Percentiles rank a stretch among this genome's conserved stretches.
Evolutionary conservation across 2,797 vertebrate species (phyloP).

Genomic region (Danio aesculapii): DNA sequence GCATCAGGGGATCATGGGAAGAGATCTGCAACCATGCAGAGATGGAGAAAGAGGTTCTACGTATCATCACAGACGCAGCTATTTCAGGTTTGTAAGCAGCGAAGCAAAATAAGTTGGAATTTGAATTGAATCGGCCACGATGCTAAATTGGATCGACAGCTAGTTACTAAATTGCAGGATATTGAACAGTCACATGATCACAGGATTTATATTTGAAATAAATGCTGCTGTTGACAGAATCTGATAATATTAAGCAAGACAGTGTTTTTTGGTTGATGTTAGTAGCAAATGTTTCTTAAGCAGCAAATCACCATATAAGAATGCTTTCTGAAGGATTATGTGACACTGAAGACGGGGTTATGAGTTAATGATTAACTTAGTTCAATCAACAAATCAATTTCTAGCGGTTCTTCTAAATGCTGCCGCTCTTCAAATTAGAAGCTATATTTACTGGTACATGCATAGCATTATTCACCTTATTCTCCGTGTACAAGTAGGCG

Average conservation of each 20-base stretch:
- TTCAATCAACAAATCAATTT: no score
- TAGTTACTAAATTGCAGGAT: neutral
- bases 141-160: neutral
- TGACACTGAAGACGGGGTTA: neutral
- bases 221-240: no score
- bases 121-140: neutral
- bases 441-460: no score
- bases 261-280: neutral
- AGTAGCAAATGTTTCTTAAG: neutral
- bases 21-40: slow-evolving; percentile 90
- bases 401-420: no score
- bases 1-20: slow-evolving; percentile 87
- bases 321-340: neutral
- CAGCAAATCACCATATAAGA: neutral
- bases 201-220: neutral
- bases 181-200: no score
- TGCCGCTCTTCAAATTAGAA: no score
- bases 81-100: slow-evolving; percentile 78
- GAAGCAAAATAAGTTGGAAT: neutral
- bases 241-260: neutral
- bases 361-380: no score
- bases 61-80: slow-evolving; percentile 89
- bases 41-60: slow-evolving; percentile 92
- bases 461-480: no score
- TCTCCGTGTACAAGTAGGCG: no score